These are phyloP conservation scores for Clostera curtula DNA, from an alignment of 2,888 invertebrate species.

Conservation along the genomic window DNA sequence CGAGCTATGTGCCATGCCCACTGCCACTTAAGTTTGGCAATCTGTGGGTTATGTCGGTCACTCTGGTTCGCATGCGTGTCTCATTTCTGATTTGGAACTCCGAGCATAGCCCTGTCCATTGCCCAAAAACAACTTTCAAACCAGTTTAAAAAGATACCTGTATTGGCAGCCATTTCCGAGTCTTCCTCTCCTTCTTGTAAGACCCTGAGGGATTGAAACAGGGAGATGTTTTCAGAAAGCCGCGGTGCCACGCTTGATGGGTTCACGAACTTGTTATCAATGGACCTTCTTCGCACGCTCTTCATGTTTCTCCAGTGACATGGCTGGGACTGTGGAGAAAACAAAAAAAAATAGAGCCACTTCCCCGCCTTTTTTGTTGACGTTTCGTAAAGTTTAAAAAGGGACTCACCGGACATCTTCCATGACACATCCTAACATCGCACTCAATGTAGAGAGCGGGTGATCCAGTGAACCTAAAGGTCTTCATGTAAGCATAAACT, in stretches of 20 bases:
- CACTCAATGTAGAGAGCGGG: constrained; percentile 96
- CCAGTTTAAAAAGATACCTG: too few relatives aligned
- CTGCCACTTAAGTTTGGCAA: too few relatives aligned
- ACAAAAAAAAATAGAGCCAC: constrained; percentile 26
- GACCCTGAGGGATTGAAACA: constrained; percentile 91
- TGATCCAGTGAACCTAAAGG: constrained; percentile 93
- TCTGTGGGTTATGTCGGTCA: neutral
- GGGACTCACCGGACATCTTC: constrained; percentile 89
- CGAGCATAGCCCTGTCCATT: too few relatives aligned
- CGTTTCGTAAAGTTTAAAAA: neutral
- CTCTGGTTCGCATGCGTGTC: neutral
- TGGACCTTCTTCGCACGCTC: constrained; percentile 83
- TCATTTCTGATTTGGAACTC: too few relatives aligned
- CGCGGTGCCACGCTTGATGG: constrained; percentile 57
- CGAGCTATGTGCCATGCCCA: too few relatives aligned
- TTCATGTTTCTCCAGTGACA: constrained; percentile 95
- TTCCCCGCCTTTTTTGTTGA: too few relatives aligned
- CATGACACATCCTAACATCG: constrained; percentile 96
- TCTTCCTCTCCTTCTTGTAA: constrained; percentile 89
- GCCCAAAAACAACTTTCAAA: too few relatives aligned
- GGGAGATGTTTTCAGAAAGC: constrained; percentile 91
- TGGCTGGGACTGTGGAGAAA: constrained; percentile 83
- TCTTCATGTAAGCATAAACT: constrained; percentile 96
- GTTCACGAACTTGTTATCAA: constrained; percentile 52
- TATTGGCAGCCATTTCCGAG: constrained; percentile 60